Evolutionary conservation across 2,113 vertebrate genomes (phyloP).

Genomic region (Rhizomys pruinosus): DNA sequence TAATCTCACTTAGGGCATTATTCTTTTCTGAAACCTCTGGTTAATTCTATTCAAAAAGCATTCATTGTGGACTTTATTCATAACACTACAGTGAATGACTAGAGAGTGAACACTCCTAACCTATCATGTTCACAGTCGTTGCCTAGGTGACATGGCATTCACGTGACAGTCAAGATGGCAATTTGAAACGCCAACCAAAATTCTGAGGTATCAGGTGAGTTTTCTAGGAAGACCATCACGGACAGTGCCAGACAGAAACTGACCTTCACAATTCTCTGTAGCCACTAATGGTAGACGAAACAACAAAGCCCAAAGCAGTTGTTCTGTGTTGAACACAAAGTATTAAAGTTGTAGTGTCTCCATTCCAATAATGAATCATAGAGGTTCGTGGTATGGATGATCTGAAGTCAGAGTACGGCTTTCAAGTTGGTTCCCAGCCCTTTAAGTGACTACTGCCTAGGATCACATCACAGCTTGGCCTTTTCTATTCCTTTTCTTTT

Average conservation of each 20-base stretch:
- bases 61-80: constrained; percentile 13
- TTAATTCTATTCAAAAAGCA: constrained; percentile 36
- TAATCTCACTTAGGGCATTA: neutral
- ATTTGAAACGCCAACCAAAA: neutral
- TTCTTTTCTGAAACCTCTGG: constrained; percentile 23
- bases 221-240: constrained; percentile 49
- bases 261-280: neutral
- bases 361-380: constrained; percentile 3
- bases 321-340: neutral
- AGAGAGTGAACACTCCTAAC: neutral
- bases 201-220: neutral
- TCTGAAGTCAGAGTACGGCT: neutral
- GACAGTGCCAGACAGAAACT: neutral
- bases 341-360: neutral
- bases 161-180: neutral
- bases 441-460: neutral
- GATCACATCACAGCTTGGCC: neutral
- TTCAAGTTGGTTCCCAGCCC: neutral
- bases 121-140: neutral
- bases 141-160: neutral
- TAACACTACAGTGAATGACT: neutral
- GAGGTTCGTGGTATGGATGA: neutral
- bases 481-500: neutral
- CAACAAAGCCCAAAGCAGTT: neutral
- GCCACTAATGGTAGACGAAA: neutral